Evolutionary conservation across 2,797 vertebrate genomes (phyloP), one percentile per base, ranked within the genome.

Genomic region (Acestrorhynchus altus): DNA sequence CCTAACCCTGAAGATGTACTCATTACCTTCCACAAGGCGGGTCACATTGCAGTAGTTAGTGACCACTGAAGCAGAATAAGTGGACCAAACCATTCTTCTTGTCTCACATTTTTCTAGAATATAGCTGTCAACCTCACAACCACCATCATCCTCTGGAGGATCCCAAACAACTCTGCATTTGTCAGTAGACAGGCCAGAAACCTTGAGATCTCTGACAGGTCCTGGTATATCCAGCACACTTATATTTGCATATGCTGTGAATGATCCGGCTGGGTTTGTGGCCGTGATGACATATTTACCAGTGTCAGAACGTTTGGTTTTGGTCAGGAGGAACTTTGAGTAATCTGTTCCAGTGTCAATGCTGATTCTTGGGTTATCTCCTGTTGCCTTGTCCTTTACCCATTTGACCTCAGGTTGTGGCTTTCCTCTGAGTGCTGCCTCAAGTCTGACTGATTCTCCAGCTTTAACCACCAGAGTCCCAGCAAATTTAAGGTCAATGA

Each of bases 81-180:
- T 98, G 79, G 98, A 99, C 98, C 98, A 99, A 81, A 99, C 95
- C 98, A 99, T 99, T 87, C 98, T 93, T 83, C 96, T 97, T 83
- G 95, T 98, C 88, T 99, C 98, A 85, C 98, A 99, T 92, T 99
- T 99, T 91, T 99, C 98, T 68, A 99, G 52, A 81, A 99, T 97
- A 85, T 98, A 99, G 90, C 97, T 99, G 90, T 99, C 97, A 83
- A 99, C 97, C 88, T 99, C 98, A 88, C 96, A 98, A 72, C 98
- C 98, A 18, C 98, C 98, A 40, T 99, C 97, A 81, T 99, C 98
- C 76, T 96, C 97, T 39, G 98, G 98, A 85, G 90, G 87, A 61
- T 99, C 97, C 98, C 98, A 99, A 70, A 92, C 93, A 79, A 99
- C 92, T 88, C 94, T 95, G 85, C 98, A 99, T 78, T 97, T 96